Conservation (phyloP, 2,888 invertebrate genomes). For the Synergus gifuensis region DNA sequence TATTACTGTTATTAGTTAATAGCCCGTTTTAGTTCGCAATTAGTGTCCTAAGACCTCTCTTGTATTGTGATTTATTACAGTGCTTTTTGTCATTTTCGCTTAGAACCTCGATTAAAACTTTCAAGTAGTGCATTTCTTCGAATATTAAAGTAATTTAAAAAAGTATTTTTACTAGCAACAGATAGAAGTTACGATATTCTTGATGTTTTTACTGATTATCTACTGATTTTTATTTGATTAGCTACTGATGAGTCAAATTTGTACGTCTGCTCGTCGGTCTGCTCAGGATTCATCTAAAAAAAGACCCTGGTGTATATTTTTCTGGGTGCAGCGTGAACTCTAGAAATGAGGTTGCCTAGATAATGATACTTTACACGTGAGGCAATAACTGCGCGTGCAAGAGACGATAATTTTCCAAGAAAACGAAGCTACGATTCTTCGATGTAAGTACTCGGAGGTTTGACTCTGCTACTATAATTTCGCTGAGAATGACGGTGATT, state of each 20-base stretch:
- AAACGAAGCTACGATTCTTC: slow-evolving; percentile 12
- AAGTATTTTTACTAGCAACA: not conserved
- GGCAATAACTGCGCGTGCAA: slow-evolving; percentile 7
- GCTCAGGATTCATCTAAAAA: not conserved
- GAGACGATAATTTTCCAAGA: not conserved
- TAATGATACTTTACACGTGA: slow-evolving; percentile 12
- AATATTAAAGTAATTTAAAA: not conserved
- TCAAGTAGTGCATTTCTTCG: not conserved
- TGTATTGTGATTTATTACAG: not conserved
- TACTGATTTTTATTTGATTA: no score
- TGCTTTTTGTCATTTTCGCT: not conserved
- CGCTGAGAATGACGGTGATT: not conserved
- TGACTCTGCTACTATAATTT: slow-evolving; percentile 24
- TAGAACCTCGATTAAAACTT: not conserved
- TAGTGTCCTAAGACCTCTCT: slow-evolving; percentile 1
- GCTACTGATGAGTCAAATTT: not conserved
- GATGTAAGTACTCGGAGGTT: not conserved
- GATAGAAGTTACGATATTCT: no score
- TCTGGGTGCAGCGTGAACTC: not conserved
- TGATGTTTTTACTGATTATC: no score
- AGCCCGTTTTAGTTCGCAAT: slow-evolving; percentile 2
- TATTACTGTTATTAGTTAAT: slow-evolving; percentile 11
- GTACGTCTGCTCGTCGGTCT: not conserved
- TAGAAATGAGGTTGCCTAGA: not conserved
- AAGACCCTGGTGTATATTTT: not conserved